Percentiles rank a stretch among this genome's conserved stretches.
Evolutionary conservation across 2,113 vertebrate genomes (phyloP).

Genomic region (Colossoma macropomum): DNA sequence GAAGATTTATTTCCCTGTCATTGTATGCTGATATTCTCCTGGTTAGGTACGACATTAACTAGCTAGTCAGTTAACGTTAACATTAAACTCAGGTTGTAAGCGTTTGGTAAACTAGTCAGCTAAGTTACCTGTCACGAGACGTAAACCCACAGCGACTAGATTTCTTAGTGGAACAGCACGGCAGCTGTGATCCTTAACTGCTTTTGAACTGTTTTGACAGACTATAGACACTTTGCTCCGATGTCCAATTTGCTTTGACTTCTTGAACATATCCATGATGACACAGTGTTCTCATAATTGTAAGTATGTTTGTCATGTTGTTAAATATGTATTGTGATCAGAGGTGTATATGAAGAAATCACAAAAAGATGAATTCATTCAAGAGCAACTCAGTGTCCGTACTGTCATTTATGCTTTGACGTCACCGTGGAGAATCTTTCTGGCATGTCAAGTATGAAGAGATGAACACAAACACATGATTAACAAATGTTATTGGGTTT

Average conservation of each 20-base stretch:
- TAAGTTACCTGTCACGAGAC: too few species aligned
- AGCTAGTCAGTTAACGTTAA: too few species aligned
- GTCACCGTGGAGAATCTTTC: background rate
- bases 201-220: slow-evolving; percentile 70
- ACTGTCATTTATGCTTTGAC: background rate
- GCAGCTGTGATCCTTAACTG: background rate
- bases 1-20: too few species aligned
- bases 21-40: too few species aligned
- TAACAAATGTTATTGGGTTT: slow-evolving; percentile 50
- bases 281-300: slow-evolving; percentile 97
- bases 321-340: background rate
- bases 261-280: slow-evolving; percentile 91
- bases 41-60: too few species aligned
- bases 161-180: too few species aligned
- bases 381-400: background rate
- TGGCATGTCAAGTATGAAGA: too few species aligned
- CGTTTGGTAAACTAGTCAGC: too few species aligned
- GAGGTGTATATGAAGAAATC: background rate
- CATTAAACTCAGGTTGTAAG: too few species aligned
- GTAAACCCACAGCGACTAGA: too few species aligned
- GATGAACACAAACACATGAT: background rate
- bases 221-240: slow-evolving; percentile 85
- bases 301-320: slow-evolving; percentile 75
- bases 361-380: background rate
- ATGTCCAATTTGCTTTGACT: slow-evolving; percentile 96